These are phyloP conservation scores for Halcyon leucocephala DNA, from an alignment of 2,797 vertebrate species.

Conservation along the genomic window DNA sequence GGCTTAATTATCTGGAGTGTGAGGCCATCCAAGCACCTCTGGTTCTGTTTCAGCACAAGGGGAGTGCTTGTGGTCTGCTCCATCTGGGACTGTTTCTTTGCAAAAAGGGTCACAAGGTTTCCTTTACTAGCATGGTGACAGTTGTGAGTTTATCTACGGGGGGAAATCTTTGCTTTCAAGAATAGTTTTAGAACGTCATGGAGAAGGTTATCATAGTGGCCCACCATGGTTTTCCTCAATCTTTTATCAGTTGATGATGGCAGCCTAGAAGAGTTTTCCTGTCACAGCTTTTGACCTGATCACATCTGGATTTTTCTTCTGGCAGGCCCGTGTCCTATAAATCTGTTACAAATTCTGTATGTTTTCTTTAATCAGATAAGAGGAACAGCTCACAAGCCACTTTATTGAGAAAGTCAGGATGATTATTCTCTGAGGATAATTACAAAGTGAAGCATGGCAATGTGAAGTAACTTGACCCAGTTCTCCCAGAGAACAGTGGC, in stretches of 20 bases:
- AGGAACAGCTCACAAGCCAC: neutral
- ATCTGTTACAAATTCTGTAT: neutral
- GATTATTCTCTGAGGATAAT: constrained; percentile 23
- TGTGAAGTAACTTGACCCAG: constrained; percentile 24
- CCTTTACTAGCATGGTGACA: neutral
- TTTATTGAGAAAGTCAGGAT: neutral
- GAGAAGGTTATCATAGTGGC: neutral
- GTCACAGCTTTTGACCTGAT: neutral
- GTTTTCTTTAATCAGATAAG: neutral
- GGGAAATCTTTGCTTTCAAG: neutral
- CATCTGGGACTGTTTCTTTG: neutral
- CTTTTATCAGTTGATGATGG: neutral
- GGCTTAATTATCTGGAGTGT: neutral
- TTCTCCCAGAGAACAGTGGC: neutral
- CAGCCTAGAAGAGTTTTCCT: neutral
- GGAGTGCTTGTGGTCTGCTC: neutral
- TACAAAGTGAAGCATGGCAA: neutral
- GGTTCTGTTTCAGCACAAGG: neutral
- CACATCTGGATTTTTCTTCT: neutral
- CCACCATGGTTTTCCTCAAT: neutral
- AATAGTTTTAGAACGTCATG: neutral
- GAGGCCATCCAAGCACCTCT: neutral
- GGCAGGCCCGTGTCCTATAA: neutral
- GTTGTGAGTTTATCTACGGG: neutral
- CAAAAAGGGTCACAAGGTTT: neutral